These are phyloP conservation scores for Sciaenops ocellatus DNA, from an alignment of 2,797 vertebrate species.

Conservation along the genomic window DNA sequence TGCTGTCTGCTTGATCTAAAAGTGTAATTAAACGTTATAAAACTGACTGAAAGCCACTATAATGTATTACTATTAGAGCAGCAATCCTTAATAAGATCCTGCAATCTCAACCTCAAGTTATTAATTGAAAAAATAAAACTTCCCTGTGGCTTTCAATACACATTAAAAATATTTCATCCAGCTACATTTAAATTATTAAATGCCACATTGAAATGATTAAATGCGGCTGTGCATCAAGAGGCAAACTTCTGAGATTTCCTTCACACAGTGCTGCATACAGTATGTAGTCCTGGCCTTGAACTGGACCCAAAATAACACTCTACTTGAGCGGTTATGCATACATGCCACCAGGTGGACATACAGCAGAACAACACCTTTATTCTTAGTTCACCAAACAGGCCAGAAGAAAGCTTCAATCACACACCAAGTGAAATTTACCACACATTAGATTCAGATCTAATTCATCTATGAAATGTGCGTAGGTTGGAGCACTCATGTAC, in stretches of 20 bases:
- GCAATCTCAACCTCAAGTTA: background rate
- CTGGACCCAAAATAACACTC: background rate
- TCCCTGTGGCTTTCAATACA: background rate
- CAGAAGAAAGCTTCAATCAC: background rate
- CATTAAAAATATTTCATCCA: background rate
- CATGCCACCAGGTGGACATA: slow-evolving; percentile 69
- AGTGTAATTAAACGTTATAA: background rate
- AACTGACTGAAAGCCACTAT: background rate
- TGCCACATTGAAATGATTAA: background rate
- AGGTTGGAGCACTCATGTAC: background rate
- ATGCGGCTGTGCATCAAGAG: background rate
- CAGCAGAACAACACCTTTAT: slow-evolving; percentile 50
- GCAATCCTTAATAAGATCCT: background rate
- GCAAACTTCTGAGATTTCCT: background rate
- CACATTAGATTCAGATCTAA: background rate
- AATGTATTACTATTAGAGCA: background rate
- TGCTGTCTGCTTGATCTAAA: background rate
- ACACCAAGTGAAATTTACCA: background rate
- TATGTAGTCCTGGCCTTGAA: background rate
- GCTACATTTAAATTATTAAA: background rate
- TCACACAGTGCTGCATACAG: background rate
- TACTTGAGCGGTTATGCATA: slow-evolving; percentile 21
- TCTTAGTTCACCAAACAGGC: background rate
- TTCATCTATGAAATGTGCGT: background rate
- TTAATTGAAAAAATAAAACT: background rate